phyloP scores from a whole-genome alignment of 2,113 vertebrate genomes.

The Herpetotheres cachinnans region DNA sequence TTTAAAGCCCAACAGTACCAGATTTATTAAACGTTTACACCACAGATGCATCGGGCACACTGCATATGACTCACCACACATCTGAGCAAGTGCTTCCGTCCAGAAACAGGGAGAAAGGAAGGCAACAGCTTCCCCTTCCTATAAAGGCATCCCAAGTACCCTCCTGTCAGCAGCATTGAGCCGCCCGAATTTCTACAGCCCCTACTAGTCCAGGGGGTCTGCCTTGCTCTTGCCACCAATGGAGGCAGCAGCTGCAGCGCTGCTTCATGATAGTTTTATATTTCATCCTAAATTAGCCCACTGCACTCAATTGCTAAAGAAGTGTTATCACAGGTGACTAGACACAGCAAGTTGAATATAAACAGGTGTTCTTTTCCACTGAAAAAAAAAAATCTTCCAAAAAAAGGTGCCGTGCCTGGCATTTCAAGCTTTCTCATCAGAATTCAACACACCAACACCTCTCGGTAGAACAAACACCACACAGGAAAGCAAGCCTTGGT shows the following conservation, averaged over 20 bases:
- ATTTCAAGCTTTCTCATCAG: not conserved
- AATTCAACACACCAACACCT: not conserved
- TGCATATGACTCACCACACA: not conserved
- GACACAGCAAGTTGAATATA: not conserved
- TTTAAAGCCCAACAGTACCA: not conserved
- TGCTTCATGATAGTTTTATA: not conserved
- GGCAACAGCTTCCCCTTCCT: not conserved
- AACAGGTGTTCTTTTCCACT: not conserved
- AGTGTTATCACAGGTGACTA: not conserved
- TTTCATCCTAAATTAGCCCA: not conserved
- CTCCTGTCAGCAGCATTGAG: not conserved
- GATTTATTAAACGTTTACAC: not conserved
- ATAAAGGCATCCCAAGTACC: not conserved
- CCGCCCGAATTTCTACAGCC: not conserved
- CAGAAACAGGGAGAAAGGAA: not conserved
- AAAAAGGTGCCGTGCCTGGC: not conserved
- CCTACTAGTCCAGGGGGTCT: not conserved
- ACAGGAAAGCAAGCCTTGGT: not conserved
- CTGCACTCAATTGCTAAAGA: not conserved
- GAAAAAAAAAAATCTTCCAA: not conserved
- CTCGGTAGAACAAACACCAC: not conserved
- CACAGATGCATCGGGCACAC: not conserved
- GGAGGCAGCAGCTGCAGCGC: not conserved
- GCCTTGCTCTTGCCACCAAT: not conserved
- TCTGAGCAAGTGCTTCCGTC: not conserved